Evolutionary conservation across 2,888 invertebrate species (phyloP).

Genomic region (Malacosoma neustria): DNA sequence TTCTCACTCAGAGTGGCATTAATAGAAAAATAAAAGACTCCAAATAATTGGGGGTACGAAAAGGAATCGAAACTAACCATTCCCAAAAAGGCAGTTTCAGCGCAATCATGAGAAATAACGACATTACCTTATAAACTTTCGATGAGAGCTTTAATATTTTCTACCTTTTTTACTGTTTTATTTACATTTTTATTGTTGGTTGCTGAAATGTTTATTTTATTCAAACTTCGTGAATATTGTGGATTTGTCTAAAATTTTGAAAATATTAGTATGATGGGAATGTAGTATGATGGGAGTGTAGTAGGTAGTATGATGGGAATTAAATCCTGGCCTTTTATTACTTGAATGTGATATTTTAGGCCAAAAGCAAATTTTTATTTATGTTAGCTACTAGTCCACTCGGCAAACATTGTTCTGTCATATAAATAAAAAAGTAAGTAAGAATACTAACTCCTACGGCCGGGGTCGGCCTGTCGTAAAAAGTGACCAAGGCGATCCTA

Average conservation of each 20-base stretch:
- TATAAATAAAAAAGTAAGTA: too few species aligned
- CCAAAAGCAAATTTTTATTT: too few species aligned
- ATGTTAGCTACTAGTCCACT: too few species aligned
- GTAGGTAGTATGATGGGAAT: too few species aligned
- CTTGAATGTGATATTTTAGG: too few species aligned
- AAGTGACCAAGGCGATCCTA: too few species aligned
- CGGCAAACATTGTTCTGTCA: too few species aligned
- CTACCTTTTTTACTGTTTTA: constrained; percentile 13
- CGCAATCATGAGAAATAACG: constrained; percentile 48
- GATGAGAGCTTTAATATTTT: constrained; percentile 36
- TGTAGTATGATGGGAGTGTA: too few species aligned
- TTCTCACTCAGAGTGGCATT: neutral
- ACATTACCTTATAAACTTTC: constrained; percentile 43
- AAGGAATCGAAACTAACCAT: constrained; percentile 27
- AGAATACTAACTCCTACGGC: too few species aligned
- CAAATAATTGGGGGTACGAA: constrained; percentile 6
- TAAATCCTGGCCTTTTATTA: too few species aligned
- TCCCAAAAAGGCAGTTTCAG: constrained; percentile 31
- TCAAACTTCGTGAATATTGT: constrained; percentile 31
- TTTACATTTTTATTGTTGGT: constrained; percentile 37
- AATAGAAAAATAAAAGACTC: neutral
- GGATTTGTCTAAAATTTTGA: constrained; percentile 52
- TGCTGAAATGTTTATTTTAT: constrained; percentile 38
- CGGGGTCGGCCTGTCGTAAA: too few species aligned
- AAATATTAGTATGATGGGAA: too few species aligned